Conservation (phyloP, 1,140 invertebrate genomes). For the Episyrphus balteatus region DNA sequence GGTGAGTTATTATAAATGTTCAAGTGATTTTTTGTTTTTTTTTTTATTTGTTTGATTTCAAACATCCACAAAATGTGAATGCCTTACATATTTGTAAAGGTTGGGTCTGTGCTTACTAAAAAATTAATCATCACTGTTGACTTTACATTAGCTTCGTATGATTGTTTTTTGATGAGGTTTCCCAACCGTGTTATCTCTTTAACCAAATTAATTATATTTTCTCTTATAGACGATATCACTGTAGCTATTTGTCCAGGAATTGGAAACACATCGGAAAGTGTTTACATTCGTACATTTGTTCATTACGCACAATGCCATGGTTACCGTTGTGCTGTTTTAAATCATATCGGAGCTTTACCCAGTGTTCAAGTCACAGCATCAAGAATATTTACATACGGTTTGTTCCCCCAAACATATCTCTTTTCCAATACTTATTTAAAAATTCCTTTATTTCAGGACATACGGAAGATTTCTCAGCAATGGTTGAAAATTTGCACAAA, state of each 20-base stretch:
- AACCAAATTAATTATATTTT: constrained; percentile 11
- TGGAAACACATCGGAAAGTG: constrained; percentile 84
- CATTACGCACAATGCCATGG: constrained; percentile 80
- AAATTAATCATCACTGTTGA: neutral
- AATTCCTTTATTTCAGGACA: constrained; percentile 48
- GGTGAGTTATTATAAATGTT: constrained; percentile 37
- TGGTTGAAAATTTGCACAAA: constrained; percentile 61
- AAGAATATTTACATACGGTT: constrained; percentile 85
- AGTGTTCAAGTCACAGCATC: constrained; percentile 75
- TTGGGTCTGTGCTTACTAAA: neutral
- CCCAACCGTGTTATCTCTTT: too few relatives aligned
- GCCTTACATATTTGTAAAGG: too few relatives aligned
- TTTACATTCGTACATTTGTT: constrained; percentile 86
- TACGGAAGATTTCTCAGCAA: constrained; percentile 71
- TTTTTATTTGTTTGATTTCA: neutral
- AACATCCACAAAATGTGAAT: neutral
- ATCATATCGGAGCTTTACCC: constrained; percentile 81
- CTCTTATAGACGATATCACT: constrained; percentile 67
- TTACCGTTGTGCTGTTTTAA: constrained; percentile 84
- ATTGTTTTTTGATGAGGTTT: neutral
- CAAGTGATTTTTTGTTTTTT: too few relatives aligned
- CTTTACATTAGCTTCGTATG: neutral
- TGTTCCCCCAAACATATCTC: neutral
- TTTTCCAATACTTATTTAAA: neutral
- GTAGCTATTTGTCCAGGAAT: constrained; percentile 86